A percentile compares a stretch with the other conserved stretches of the same genome.
These are phyloP conservation scores for Australoheros scitulus DNA, from an alignment of 2,113 vertebrate species.

Conservation along the genomic window DNA sequence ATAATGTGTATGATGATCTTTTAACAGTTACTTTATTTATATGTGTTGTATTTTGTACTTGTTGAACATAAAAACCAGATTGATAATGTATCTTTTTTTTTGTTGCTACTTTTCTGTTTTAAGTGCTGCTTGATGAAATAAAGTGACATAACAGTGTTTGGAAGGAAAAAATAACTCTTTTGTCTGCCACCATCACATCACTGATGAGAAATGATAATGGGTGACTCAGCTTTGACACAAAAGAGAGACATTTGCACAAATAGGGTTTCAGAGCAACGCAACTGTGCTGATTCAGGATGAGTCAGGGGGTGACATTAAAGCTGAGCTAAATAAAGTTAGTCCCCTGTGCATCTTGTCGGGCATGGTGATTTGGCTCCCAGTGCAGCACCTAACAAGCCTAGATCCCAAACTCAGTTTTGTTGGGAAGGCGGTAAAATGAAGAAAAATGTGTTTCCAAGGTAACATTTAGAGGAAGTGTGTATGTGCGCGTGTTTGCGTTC, in stretches of 20 bases:
- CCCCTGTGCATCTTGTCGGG: background rate
- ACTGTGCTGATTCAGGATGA: conserved; percentile 41
- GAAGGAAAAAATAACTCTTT: background rate
- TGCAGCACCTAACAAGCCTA: background rate
- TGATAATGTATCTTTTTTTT: background rate
- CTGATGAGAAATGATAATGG: conserved; percentile 5
- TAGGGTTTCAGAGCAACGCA: conserved; percentile 3
- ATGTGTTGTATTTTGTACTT: conserved; percentile 25
- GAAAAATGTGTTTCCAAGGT: conserved; percentile 53
- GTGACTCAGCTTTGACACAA: conserved; percentile 57
- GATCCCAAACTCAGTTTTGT: background rate
- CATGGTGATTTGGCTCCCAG: conserved; percentile 27
- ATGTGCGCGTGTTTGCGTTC: background rate
- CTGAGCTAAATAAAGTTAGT: conserved; percentile 25
- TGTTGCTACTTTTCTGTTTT: conserved; percentile 42
- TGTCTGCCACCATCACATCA: conserved; percentile 7
- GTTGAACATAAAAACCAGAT: conserved; percentile 18
- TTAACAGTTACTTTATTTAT: conserved; percentile 23
- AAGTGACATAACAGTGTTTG: conserved; percentile 34
- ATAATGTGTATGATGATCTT: background rate
- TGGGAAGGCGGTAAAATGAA: background rate
- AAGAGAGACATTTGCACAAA: conserved; percentile 7
- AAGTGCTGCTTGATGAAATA: conserved; percentile 50
- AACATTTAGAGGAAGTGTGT: conserved; percentile 36
- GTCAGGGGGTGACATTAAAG: conserved; percentile 51